Evolutionary conservation across 2,888 invertebrate genomes (phyloP).

Genomic region (Apomyelois bistriatella): DNA sequence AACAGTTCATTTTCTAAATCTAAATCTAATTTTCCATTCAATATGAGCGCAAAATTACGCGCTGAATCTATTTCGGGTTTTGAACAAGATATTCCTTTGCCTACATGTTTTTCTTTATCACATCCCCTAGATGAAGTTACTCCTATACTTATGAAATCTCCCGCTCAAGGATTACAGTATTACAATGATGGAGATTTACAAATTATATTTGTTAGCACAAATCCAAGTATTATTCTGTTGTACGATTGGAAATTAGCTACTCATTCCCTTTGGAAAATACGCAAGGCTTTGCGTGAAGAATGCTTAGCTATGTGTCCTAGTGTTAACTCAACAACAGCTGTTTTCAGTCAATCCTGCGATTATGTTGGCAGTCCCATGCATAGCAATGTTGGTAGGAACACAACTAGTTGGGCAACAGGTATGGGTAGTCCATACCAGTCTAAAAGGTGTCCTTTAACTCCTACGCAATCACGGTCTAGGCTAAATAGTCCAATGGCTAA

Average conservation of each 20-base stretch:
- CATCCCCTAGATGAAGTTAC: constrained; percentile 96
- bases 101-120: constrained; percentile 90
- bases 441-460: constrained; percentile 48
- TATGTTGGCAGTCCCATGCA: constrained; percentile 64
- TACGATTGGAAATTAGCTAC: constrained; percentile 88
- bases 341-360: constrained; percentile 67
- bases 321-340: constrained; percentile 58
- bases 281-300: constrained; percentile 88
- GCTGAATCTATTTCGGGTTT: constrained; percentile 58
- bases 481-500: constrained; percentile 71
- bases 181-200: constrained; percentile 82
- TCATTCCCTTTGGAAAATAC: constrained; percentile 90
- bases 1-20: constrained; percentile 59
- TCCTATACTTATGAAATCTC: constrained; percentile 87
- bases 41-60: constrained; percentile 60
- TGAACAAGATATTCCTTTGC: constrained; percentile 80
- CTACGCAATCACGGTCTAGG: constrained; percentile 49
- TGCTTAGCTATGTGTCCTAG: constrained; percentile 80
- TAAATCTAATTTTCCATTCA: constrained; percentile 43
- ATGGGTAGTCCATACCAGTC: constrained; percentile 66
- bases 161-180: constrained; percentile 72
- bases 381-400: constrained; percentile 48
- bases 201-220: constrained; percentile 87
- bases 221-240: constrained; percentile 89
- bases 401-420: constrained; percentile 55